Base-by-base conservation (phyloP, 2,113 vertebrate genomes). In the Galbula dea region DNA sequence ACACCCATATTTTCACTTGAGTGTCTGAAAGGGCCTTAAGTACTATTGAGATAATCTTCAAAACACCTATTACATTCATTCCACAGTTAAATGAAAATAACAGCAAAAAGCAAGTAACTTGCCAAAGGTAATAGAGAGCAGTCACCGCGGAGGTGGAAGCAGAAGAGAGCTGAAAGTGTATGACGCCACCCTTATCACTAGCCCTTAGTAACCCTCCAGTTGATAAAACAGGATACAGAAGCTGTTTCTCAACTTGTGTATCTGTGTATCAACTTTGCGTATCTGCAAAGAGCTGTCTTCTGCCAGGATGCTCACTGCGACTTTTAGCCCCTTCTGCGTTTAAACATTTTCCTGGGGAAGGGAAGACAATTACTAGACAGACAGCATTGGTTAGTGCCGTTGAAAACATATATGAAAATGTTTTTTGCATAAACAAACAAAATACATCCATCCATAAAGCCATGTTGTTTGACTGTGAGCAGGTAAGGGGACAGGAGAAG, bases 11-110 rank as follows among this genome's bases (percentile, higher is more conserved):
- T 93, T 94, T 92, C 80, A 78, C 69, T 81, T 23, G 57, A 82
- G 69, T 51, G 1, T 45, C 80, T 93, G 94, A 92, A 90, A 78
- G 77, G 69, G 52, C 73, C 65, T 78, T 81, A 93, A 95, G 86
- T 92, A 78, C 76, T 86, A 65, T 37, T 78, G 90, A 96, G 76
- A 15, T 90, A 48, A 94, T 90, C 80, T 81, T 86, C 73, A 92
- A 81, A 94, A 95, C 81, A 96, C 81, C 66, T 85, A 61, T 92
- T 76, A 73, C 54, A 58, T 84, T 96, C 89, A 32, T 61, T 68
- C 58, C 0, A 0, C 57, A 82, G 57, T 71, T 78, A 67, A 61
- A 55, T 59, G 57, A 55, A 81, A 83, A 81, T 43, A 75, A 65
- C 69, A 68, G 55, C 68, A 30, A 86, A 69, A 63, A 86, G 72